phyloP scores from a whole-genome alignment of 37 sponge, comb jelly and placozoan species.

The Halichondria panicea region DNA sequence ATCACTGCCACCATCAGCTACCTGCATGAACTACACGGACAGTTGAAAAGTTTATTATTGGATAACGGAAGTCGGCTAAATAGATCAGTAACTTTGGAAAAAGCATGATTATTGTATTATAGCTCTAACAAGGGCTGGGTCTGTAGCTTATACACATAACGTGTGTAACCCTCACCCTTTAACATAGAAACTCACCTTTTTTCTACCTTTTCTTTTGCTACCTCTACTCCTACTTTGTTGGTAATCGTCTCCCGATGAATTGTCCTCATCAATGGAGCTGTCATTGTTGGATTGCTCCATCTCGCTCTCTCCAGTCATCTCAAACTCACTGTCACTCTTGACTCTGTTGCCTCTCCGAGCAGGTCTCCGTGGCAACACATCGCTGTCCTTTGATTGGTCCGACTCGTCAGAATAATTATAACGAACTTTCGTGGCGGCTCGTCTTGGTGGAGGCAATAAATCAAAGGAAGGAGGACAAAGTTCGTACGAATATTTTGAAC shows the following conservation, averaged over 20 bases:
- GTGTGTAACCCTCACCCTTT: background rate
- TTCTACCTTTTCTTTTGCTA: conserved; percentile 4
- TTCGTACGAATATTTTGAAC: too few species aligned
- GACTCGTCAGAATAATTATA: background rate
- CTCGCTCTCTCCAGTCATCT: conserved; percentile 14
- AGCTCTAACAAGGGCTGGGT: background rate
- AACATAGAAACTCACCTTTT: background rate
- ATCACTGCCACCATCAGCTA: conserved; percentile 36
- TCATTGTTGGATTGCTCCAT: conserved; percentile 1
- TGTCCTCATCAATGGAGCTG: background rate
- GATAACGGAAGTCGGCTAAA: too few species aligned
- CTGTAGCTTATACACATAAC: background rate
- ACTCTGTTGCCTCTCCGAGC: background rate
- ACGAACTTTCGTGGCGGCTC: conserved; percentile 23
- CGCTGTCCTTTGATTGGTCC: background rate
- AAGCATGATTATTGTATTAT: background rate
- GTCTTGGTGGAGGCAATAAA: background rate
- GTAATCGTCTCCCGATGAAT: background rate
- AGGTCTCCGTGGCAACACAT: background rate
- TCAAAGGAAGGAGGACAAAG: background rate
- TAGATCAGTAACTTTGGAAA: background rate
- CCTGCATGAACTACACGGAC: too few species aligned
- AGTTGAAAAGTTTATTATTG: background rate
- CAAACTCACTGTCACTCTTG: conserved; percentile 59
- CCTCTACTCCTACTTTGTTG: background rate